Percentiles rank a stretch among this genome's conserved stretches.
These are phyloP conservation scores for Tinamus guttatus DNA, from an alignment of 2,113 vertebrate species.

Conservation along the genomic window DNA sequence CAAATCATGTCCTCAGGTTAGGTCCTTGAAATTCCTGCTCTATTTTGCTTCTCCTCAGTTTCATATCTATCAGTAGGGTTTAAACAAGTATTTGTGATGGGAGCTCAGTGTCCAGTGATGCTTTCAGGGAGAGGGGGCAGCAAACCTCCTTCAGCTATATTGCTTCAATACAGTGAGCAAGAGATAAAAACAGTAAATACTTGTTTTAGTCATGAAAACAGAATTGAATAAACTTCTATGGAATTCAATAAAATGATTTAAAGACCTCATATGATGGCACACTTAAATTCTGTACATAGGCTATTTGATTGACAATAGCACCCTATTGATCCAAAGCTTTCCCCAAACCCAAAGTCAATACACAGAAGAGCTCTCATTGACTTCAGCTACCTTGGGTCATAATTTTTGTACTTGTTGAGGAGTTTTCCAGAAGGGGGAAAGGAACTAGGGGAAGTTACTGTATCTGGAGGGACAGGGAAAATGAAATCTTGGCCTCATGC, in stretches of 20 bases:
- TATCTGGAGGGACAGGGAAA: not conserved
- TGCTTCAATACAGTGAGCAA: not conserved
- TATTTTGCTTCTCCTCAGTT: not conserved
- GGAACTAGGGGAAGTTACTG: not conserved
- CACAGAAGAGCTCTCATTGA: conserved; percentile 7
- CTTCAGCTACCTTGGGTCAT: not conserved
- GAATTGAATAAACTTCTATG: not conserved
- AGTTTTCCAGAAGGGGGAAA: not conserved
- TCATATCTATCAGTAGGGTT: not conserved
- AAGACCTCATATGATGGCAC: not conserved
- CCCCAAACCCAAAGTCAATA: conserved; percentile 13
- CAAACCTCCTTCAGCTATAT: not conserved
- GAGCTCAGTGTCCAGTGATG: not conserved
- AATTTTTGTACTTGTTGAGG: conserved; percentile 14
- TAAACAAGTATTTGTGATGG: not conserved
- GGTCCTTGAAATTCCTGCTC: not conserved
- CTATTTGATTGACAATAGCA: conserved; percentile 43
- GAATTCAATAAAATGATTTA: not conserved
- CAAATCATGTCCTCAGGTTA: not conserved
- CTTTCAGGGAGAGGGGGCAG: not conserved
- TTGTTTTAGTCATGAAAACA: not conserved
- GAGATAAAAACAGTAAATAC: not conserved
- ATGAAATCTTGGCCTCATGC: not conserved
- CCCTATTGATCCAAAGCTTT: conserved; percentile 19
- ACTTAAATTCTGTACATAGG: conserved; percentile 20